Base-by-base conservation (phyloP, 1,140 invertebrate genomes). In the Drosophila simulans region DNA sequence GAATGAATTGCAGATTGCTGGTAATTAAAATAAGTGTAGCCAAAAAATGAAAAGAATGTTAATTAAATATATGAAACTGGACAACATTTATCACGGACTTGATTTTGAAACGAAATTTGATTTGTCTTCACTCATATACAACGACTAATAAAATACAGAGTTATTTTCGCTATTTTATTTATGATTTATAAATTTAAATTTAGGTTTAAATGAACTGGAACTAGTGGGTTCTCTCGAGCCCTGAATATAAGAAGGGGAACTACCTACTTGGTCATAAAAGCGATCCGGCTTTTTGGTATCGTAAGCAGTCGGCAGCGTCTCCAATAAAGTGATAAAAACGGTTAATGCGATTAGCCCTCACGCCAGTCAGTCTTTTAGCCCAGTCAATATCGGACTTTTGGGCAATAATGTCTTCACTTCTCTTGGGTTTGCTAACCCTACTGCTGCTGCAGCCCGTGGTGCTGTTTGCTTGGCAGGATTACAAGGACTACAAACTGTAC, bases 321-420 rank as follows among this genome's bases (percentile, higher is more conserved):
- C 83, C 68, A 88, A 89, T 89, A 84, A 83, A 70, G 12, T 65
- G 72, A 83, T 83, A 88, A 88, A 60, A 54, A 5, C 11, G n/a
- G 53, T 40, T 55, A 55, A 42, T 57, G 34, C 57, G 13, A 51
- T 53, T 13, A 51, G 52, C 60, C 51, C 4, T 37, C 27, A 48
- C 51, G 51, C 25, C 52, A 8, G 7, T 57, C 15, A 17, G 17
- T 17, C 17, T 13, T 35, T 27, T 27, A 63, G 66, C 1, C 37
- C 42, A 88, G 79, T 86, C 22, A 22, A 46, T 15, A 48, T 54
- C 17, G 13, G 42, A 59, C 56, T 64, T 59, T 58, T 8, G 25
- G 34, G 7, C 15, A 51, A 53, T 49, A 34, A 88, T 88, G 83
- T 42, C 66, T 42, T 62, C 42, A 20, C 13, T 13, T n/a, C 12